Evolutionary conservation across 37 sponge, comb jelly and placozoan genomes (phyloP).

Genomic region (Theonella swinhoei): DNA sequence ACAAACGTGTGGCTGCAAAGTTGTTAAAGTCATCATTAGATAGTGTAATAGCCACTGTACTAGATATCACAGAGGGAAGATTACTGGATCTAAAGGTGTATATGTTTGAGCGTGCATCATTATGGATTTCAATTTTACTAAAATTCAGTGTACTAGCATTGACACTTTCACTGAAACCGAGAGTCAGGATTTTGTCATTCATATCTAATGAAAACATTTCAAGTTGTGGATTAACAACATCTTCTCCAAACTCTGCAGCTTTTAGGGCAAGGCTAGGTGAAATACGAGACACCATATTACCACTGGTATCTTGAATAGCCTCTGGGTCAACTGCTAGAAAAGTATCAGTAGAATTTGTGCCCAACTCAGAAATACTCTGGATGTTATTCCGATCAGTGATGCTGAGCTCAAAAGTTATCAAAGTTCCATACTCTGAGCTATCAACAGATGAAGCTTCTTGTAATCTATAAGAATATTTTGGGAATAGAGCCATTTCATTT

Average conservation of each 20-base stretch:
- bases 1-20: conserved; percentile 36
- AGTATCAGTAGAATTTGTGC: conserved; percentile 52
- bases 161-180: conserved; percentile 78
- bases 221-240: conserved; percentile 65
- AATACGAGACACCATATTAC: conserved; percentile 78
- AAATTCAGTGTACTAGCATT: conserved; percentile 71
- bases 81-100: conserved; percentile 36
- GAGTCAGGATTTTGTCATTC: conserved; percentile 44
- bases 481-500: conserved; percentile 67
- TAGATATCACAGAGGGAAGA: conserved; percentile 22
- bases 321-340: conserved; percentile 83
- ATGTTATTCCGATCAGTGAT: conserved; percentile 50
- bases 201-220: conserved; percentile 68
- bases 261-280: conserved; percentile 65
- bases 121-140: conserved; percentile 36
- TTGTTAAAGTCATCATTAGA: conserved; percentile 51
- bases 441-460: conserved; percentile 11
- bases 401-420: conserved; percentile 54
- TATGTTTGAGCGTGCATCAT: background rate
- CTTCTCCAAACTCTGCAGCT: conserved; percentile 42
- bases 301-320: conserved; percentile 81
- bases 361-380: conserved; percentile 58
- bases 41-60: conserved; percentile 41
- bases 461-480: conserved; percentile 44
- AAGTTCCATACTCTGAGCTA: conserved; percentile 54